Percentiles rank a stretch among this genome's conserved stretches.
phyloP scores from a whole-genome alignment of 1,140 invertebrate species.

The Lethrus apterus region DNA sequence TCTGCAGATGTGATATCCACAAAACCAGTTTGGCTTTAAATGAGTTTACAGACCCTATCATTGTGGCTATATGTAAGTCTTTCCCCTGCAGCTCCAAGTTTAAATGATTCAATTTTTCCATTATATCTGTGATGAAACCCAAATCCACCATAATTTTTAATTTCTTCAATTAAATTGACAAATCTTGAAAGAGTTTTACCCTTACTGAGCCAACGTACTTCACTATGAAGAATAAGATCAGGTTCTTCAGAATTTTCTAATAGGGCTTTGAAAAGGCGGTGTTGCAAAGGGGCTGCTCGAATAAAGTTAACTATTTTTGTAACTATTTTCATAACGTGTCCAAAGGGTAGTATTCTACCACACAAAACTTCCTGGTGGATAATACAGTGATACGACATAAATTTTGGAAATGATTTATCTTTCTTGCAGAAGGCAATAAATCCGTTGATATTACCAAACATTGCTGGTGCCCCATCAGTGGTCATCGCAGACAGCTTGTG shows the following conservation, averaged over 20 bases:
- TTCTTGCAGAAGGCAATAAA: too few species aligned
- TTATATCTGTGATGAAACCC: too few species aligned
- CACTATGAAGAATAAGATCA: slow-evolving; percentile 9
- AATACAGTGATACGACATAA: slow-evolving; percentile 15
- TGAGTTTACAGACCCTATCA: slow-evolving; percentile 1
- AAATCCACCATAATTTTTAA: too few species aligned
- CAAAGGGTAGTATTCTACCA: slow-evolving; percentile 6
- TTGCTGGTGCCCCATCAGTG: too few species aligned
- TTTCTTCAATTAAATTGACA: too few species aligned
- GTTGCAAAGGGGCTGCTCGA: slow-evolving; percentile 11
- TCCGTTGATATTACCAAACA: too few species aligned
- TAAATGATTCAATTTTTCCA: background rate
- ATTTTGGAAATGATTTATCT: too few species aligned
- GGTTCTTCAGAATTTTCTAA: slow-evolving; percentile 6
- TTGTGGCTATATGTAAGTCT: slow-evolving; percentile 1
- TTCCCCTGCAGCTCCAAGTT: slow-evolving; percentile 1
- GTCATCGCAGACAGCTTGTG: too few species aligned
- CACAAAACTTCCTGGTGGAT: slow-evolving; percentile 16
- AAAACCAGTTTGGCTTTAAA: slow-evolving; percentile 11
- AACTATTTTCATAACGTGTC: slow-evolving; percentile 12
- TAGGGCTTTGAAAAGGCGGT: slow-evolving; percentile 3
- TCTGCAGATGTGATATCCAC: slow-evolving; percentile 4
- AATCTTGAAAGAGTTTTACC: too few species aligned
- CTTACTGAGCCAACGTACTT: slow-evolving; percentile 10
- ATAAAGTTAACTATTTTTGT: too few species aligned